Conservation (phyloP, 2,888 invertebrate genomes). For the Meliscaeva auricollis region DNA sequence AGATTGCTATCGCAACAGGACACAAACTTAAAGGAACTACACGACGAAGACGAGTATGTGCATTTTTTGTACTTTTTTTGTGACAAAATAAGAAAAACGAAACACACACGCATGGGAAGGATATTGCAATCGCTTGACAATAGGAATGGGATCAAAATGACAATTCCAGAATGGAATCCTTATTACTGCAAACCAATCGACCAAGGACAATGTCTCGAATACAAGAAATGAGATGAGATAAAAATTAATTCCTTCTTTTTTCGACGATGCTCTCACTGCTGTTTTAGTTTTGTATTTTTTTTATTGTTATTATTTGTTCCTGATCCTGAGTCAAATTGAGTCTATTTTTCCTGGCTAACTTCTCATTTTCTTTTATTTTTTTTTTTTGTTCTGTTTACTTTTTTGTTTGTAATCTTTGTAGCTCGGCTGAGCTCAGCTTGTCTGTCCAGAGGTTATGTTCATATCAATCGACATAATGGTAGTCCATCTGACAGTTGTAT, state of each 20-base stretch:
- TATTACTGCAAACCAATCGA: conserved; percentile 71
- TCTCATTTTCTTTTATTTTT: conserved; percentile 23
- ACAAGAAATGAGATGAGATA: conserved; percentile 51
- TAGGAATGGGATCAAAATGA: conserved; percentile 65
- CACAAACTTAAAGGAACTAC: background rate
- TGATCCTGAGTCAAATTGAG: conserved; percentile 9
- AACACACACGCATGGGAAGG: conserved; percentile 39
- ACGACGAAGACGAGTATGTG: background rate
- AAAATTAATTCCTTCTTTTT: conserved; percentile 64
- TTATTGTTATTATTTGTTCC: conserved; percentile 2
- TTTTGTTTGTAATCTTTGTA: conserved; percentile 39
- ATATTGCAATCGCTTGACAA: conserved; percentile 31
- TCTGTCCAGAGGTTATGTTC: conserved; percentile 43
- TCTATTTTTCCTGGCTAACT: no score
- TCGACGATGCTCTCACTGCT: conserved; percentile 25
- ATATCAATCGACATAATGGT: conserved; percentile 57
- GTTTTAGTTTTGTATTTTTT: background rate
- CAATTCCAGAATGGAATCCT: conserved; percentile 73
- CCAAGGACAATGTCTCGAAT: conserved; percentile 56
- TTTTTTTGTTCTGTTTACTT: conserved; percentile 12
- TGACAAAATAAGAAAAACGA: conserved; percentile 16
- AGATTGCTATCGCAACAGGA: conserved; percentile 64
- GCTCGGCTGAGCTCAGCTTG: background rate
- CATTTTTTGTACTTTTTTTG: conserved; percentile 13
- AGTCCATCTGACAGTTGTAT: conserved; percentile 75